Conservation (phyloP, 2,888 invertebrate genomes). For the Megastigmus dorsalis region DNA sequence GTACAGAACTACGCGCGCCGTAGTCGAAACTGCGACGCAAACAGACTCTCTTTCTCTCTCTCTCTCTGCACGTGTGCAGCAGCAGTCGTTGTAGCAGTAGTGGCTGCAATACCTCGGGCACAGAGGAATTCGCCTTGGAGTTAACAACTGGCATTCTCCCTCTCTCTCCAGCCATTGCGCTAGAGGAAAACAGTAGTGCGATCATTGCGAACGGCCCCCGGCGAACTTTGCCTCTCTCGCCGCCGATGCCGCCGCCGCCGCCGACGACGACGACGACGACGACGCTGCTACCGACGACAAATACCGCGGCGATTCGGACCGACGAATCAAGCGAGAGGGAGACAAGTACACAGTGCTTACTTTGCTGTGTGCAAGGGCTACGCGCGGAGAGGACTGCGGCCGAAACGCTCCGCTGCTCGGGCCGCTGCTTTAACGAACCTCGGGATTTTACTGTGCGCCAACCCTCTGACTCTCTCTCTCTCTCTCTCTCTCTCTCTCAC, state of each 20-base stretch:
- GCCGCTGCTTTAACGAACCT: conserved; percentile 38
- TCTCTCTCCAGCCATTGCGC: conserved; percentile 14
- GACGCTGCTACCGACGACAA: conserved; percentile 43
- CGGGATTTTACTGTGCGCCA: not conserved
- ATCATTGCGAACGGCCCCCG: conserved; percentile 55
- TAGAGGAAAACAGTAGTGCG: conserved; percentile 53
- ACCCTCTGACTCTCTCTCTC: no score
- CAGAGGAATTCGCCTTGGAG: conserved; percentile 50
- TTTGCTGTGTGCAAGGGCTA: no score
- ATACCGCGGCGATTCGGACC: conserved; percentile 52
- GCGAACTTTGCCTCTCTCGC: conserved; percentile 49
- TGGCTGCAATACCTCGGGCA: not conserved
- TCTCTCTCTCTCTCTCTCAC: no score
- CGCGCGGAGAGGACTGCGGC: no score
- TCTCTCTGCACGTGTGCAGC: not conserved
- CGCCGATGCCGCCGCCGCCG: no score
- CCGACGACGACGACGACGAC: not conserved
- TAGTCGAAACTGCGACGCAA: conserved; percentile 7
- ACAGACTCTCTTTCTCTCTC: no score
- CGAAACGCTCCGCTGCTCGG: not conserved
- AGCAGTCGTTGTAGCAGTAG: conserved; percentile 18
- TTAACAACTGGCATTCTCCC: conserved; percentile 48
- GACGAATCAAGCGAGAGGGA: not conserved
- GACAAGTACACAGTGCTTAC: conserved; percentile 7
- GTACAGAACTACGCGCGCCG: not conserved